phyloP scores from a whole-genome alignment of 2,888 invertebrate species.

The Eupeodes latifasciatus region DNA sequence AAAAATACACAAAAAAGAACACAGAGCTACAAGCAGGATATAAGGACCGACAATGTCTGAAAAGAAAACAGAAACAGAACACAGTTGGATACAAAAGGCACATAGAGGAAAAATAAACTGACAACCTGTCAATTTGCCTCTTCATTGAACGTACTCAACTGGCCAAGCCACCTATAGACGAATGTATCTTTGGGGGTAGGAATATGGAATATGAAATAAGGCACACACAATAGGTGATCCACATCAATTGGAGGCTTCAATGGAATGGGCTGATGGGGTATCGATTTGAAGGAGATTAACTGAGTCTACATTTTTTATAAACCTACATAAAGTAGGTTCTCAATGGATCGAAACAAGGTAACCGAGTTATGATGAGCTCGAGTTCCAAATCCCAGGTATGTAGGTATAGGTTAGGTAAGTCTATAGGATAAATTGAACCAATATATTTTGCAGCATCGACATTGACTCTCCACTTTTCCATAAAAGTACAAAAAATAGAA shows the following conservation, averaged over 20 bases:
- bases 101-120: slow-evolving; percentile 43
- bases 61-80: slow-evolving; percentile 34
- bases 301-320: background rate
- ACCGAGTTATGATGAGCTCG: slow-evolving; percentile 36
- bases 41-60: slow-evolving; percentile 32
- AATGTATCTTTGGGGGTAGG: too few species aligned
- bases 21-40: slow-evolving; percentile 22
- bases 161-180: background rate
- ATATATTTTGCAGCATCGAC: slow-evolving; percentile 14
- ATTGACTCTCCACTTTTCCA: background rate
- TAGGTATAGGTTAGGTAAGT: background rate
- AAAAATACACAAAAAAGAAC: slow-evolving; percentile 8
- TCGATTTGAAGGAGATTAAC: slow-evolving; percentile 67
- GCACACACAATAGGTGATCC: slow-evolving; percentile 22
- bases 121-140: slow-evolving; percentile 68
- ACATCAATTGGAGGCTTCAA: background rate
- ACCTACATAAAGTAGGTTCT: slow-evolving; percentile 3
- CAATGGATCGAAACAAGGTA: slow-evolving; percentile 42
- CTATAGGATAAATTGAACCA: background rate
- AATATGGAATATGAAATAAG: background rate
- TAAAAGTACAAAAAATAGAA: too few species aligned
- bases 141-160: slow-evolving; percentile 57
- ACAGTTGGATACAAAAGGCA: slow-evolving; percentile 6
- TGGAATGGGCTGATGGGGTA: slow-evolving; percentile 24
- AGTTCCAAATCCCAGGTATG: background rate